Evolutionary conservation across 2,113 vertebrate species (phyloP).

Genomic region (Tyrannus savana): DNA sequence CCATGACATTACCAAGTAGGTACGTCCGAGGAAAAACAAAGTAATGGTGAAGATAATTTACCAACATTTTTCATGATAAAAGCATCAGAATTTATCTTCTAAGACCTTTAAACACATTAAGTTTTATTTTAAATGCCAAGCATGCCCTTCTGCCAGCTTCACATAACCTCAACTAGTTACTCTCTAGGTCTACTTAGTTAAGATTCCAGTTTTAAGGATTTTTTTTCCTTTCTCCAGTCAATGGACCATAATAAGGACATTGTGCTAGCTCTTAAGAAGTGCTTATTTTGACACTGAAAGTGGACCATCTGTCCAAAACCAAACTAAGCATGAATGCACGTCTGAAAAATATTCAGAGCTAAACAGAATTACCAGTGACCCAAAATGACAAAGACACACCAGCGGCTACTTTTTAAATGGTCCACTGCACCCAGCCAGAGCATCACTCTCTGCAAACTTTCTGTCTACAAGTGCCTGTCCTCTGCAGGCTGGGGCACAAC

Average conservation of each 20-base stretch:
- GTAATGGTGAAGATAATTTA: not conserved
- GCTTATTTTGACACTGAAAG: not conserved
- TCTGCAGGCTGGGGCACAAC: not conserved
- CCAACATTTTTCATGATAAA: too few species aligned
- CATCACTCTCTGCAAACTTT: not conserved
- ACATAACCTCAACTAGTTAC: not conserved
- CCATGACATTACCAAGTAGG: not conserved
- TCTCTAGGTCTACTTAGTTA: not conserved
- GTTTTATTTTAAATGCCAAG: not conserved
- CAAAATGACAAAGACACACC: not conserved
- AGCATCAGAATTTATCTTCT: not conserved
- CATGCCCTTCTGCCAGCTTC: not conserved
- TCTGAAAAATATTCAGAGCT: not conserved
- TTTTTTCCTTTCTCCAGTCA: not conserved
- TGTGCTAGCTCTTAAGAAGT: not conserved
- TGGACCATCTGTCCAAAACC: not conserved
- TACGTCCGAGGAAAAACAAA: not conserved
- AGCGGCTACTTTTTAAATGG: not conserved
- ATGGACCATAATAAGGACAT: not conserved
- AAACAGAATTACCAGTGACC: not conserved
- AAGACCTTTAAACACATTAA: not conserved
- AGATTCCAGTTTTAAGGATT: not conserved
- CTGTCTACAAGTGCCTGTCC: not conserved
- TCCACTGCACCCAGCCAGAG: not conserved
- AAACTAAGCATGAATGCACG: fast-evolving